Percentiles rank a stretch among this genome's conserved stretches.
Conservation (phyloP, 2,797 vertebrate genomes). For the Cynopterus sphinx region DNA sequence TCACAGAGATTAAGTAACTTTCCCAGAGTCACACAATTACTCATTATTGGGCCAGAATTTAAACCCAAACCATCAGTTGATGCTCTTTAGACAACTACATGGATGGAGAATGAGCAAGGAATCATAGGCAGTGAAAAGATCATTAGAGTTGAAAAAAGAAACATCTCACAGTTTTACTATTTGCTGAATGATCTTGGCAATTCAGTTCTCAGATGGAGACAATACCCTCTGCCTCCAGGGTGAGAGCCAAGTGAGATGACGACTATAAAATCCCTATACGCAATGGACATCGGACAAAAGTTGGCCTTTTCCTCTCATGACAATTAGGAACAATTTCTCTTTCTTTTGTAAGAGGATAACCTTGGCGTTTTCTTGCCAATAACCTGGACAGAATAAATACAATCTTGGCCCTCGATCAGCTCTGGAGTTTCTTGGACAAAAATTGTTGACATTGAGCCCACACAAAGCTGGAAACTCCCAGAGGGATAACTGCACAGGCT, state of each 20-base stretch:
- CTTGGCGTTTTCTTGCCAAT: background rate
- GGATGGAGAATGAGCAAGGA: background rate
- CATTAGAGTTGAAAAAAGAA: conserved; percentile 10
- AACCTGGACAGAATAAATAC: background rate
- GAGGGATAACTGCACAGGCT: background rate
- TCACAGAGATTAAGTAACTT: background rate
- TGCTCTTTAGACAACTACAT: background rate
- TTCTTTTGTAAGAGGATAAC: background rate
- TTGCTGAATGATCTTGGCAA: background rate
- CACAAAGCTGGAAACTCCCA: conserved; percentile 69
- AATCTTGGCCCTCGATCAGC: background rate
- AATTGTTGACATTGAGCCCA: conserved; percentile 35
- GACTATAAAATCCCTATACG: background rate
- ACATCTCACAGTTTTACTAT: background rate
- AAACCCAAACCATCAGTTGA: background rate
- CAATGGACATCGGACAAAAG: background rate
- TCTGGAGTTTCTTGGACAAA: background rate
- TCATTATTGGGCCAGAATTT: background rate
- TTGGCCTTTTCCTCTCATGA: background rate
- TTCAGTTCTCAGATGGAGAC: background rate
- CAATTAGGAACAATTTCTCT: background rate
- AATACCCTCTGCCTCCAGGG: background rate
- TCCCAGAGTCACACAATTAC: background rate
- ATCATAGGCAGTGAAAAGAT: background rate
- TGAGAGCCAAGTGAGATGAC: background rate